phyloP scores from a whole-genome alignment of 2,888 invertebrate genomes.

The Gisinianus flammeolus region DNA sequence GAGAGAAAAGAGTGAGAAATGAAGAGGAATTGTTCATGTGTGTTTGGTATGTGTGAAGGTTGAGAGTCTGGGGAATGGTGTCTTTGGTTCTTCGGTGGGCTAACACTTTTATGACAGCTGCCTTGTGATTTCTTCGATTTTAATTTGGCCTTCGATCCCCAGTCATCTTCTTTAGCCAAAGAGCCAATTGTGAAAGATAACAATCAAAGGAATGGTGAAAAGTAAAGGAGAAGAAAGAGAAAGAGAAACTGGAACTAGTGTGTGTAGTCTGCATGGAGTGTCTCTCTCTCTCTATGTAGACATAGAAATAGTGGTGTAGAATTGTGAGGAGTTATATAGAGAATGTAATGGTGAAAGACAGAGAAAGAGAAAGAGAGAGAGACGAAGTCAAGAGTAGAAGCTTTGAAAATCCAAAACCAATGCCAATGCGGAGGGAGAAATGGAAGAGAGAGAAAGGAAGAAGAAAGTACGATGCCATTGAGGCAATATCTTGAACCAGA shows the following conservation, averaged over 20 bases:
- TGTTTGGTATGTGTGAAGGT: not conserved
- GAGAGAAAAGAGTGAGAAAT: not conserved
- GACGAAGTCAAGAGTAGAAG: not conserved
- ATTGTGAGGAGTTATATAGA: not conserved
- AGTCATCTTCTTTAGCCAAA: constrained; percentile 9
- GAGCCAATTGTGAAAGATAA: constrained; percentile 26
- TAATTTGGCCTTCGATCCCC: constrained; percentile 20
- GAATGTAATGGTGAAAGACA: too few species aligned
- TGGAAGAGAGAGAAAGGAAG: not conserved
- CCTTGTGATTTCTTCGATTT: constrained; percentile 29
- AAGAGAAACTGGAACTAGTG: not conserved
- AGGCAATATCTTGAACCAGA: constrained; percentile 7
- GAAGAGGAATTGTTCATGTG: not conserved
- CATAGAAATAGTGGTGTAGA: not conserved
- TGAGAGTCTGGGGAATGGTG: not conserved
- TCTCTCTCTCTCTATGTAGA: not conserved
- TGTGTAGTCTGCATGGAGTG: not conserved
- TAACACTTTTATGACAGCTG: constrained; percentile 33
- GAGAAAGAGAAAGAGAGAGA: not conserved
- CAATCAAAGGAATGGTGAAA: constrained; percentile 10
- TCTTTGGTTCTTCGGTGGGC: constrained; percentile 7
- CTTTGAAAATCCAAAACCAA: not conserved
- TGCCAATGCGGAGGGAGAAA: not conserved
- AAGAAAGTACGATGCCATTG: not conserved
- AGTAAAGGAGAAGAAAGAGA: not conserved